phyloP scores from a whole-genome alignment of 2,888 invertebrate species.

The Drosophila rellima region DNA sequence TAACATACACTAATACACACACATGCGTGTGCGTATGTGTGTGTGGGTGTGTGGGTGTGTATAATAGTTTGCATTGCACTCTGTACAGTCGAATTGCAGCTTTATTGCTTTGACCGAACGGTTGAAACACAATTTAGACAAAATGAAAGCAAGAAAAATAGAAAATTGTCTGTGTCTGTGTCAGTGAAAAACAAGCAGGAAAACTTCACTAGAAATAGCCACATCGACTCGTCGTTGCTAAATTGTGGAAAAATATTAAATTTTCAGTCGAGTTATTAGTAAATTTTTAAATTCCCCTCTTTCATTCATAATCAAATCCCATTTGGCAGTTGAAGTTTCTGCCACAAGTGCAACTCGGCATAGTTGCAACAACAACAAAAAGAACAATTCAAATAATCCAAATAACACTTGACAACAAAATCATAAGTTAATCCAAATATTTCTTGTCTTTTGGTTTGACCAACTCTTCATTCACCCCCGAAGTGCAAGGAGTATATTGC shows the following conservation, averaged over 20 bases:
- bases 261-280: constrained; percentile 11
- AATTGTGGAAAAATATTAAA: constrained; percentile 32
- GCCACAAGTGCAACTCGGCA: constrained; percentile 28
- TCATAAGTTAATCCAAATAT: constrained; percentile 37
- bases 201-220: constrained; percentile 22
- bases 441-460: constrained; percentile 50
- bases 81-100: constrained; percentile 44
- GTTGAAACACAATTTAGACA: constrained; percentile 54
- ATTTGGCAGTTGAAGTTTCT: constrained; percentile 59
- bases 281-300: constrained; percentile 9
- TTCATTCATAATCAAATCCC: constrained; percentile 58
- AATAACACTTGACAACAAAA: constrained; percentile 17
- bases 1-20: constrained; percentile 34
- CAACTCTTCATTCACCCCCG: background rate
- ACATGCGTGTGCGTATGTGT: constrained; percentile 3
- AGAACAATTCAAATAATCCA: constrained; percentile 5
- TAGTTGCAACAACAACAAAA: background rate
- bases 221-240: constrained; percentile 6
- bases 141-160: constrained; percentile 19
- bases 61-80: constrained; percentile 26
- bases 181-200: constrained; percentile 4
- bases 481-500: constrained; percentile 27
- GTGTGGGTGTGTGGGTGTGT: constrained; percentile 4
- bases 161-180: constrained; percentile 14
- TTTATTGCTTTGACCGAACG: constrained; percentile 57